A percentile compares a stretch with the other conserved stretches of the same genome.
These are phyloP conservation scores for Odontomyia ornata DNA, from an alignment of 2,888 invertebrate genomes.

Conservation along the genomic window DNA sequence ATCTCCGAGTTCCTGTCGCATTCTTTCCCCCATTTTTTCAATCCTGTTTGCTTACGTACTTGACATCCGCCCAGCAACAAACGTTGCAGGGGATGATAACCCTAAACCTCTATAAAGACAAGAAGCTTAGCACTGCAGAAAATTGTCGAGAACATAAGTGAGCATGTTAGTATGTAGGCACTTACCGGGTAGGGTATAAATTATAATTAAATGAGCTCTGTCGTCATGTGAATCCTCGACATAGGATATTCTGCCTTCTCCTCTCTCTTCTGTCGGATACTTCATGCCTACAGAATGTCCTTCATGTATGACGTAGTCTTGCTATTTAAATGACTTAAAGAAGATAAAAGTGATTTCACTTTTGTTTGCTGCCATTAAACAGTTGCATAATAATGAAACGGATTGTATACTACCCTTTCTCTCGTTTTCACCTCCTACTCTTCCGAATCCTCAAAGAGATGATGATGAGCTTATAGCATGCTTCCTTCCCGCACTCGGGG, in stretches of 20 bases:
- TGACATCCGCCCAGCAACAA: slow-evolving; percentile 2
- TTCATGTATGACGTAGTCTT: slow-evolving; percentile 1
- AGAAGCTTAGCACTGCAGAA: slow-evolving; percentile 41
- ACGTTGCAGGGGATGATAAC: slow-evolving; percentile 26
- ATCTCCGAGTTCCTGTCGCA: neutral
- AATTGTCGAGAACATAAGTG: slow-evolving; percentile 31
- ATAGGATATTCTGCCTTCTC: neutral
- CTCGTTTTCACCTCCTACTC: neutral
- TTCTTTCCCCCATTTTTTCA: neutral
- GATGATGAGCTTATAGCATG: no score
- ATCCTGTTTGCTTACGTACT: slow-evolving; percentile 1
- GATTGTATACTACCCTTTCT: no score
- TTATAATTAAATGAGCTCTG: slow-evolving; percentile 42
- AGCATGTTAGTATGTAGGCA: slow-evolving; percentile 4
- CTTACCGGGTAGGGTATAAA: slow-evolving; percentile 30
- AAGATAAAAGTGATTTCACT: slow-evolving; percentile 37
- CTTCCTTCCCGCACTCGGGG: no score
- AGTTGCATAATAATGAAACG: slow-evolving; percentile 32
- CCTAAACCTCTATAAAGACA: slow-evolving; percentile 7
- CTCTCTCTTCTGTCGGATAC: neutral
- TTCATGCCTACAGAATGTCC: neutral
- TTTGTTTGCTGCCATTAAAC: slow-evolving; percentile 37
- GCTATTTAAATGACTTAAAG: slow-evolving; percentile 27
- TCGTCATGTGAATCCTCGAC: neutral
- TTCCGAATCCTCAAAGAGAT: neutral